phyloP scores from a whole-genome alignment of 2,113 vertebrate species.

The Perognathus longimembris region DNA sequence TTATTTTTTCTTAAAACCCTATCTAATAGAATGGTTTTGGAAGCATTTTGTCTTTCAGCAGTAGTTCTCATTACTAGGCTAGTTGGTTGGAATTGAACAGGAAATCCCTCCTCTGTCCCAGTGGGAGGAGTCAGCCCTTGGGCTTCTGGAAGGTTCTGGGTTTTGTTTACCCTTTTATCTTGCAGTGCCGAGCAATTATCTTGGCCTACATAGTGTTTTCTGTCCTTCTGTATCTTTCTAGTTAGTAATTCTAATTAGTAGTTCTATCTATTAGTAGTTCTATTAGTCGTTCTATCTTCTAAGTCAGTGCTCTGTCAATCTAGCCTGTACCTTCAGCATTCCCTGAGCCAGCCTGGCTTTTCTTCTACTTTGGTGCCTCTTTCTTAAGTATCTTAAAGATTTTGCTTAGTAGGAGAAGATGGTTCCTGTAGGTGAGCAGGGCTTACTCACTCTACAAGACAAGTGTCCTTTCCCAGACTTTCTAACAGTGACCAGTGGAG shows the following conservation, averaged over 20 bases:
- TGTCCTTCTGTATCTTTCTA: background rate
- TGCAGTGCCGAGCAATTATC: background rate
- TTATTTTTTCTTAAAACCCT: background rate
- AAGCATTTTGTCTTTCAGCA: background rate
- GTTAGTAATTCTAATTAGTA: too few relatives aligned
- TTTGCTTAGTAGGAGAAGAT: background rate
- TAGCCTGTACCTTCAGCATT: too few relatives aligned
- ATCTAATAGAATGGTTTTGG: background rate
- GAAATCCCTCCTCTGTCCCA: background rate
- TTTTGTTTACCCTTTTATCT: background rate
- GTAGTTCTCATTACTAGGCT: background rate
- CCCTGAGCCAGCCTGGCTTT: background rate
- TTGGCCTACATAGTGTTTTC: background rate
- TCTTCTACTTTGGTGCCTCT: background rate
- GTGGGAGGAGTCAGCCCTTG: too few relatives aligned
- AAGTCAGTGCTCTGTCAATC: too few relatives aligned
- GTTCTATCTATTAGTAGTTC: too few relatives aligned
- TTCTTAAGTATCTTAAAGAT: background rate
- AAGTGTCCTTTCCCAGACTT: background rate
- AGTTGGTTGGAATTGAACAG: background rate
- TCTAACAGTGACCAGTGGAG: rapidly evolving
- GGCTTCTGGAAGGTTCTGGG: background rate
- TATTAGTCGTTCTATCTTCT: too few relatives aligned
- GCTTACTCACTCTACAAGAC: background rate
- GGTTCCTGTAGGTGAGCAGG: background rate